Base-by-base conservation (phyloP, 2,797 vertebrate genomes). In the Cetoscarus ocellatus region DNA sequence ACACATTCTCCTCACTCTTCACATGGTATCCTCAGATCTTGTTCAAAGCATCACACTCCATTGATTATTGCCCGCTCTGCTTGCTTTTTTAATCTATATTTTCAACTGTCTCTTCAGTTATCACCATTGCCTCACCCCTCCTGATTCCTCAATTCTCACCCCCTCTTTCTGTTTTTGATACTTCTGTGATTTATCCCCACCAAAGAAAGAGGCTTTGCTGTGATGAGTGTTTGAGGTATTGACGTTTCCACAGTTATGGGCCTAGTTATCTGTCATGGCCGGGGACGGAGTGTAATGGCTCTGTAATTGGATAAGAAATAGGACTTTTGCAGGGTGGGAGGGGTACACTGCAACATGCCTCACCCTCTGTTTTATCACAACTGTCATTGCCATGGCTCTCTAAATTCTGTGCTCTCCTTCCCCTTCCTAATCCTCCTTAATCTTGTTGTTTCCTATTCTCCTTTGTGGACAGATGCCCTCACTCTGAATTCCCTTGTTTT, bases 291-390 rank as follows among this genome's bases (percentile, higher is more conserved):
- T 87, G 83, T 92, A 93, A 93, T 93, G 88, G 86, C 77, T 88
- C 71, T 88, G 84, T 93, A 93, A 93, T 93, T 92, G 91, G 87
- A 92, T 91, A 90, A 92, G 90, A 89, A 91, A 90, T 91, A 85
- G 85, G 73, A 85, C 89, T 91, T 85, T 90, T 85, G 84, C 67
- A 42, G 61, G 74, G 58, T 44, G 6, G 66, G 74, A 72, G 77
- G 73, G 58, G 57, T 74, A 75, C 73, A 84, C 75, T 39, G 10
- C 75, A 75, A 75, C 69, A 67, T 49, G 45, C 65, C 61, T 77
- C 61, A 68, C 68, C 79, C 67, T 84, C 62, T 83, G 63, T 90
- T 50, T 86, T 86, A 86, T 90, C 80, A 82, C 27, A 4, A 27
- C 27, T 71, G 80, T 72, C 73, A 78, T 70, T 67, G 75, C 89